phyloP scores from a whole-genome alignment of 2,888 invertebrate species.

The Tromatobia lineatoria region DNA sequence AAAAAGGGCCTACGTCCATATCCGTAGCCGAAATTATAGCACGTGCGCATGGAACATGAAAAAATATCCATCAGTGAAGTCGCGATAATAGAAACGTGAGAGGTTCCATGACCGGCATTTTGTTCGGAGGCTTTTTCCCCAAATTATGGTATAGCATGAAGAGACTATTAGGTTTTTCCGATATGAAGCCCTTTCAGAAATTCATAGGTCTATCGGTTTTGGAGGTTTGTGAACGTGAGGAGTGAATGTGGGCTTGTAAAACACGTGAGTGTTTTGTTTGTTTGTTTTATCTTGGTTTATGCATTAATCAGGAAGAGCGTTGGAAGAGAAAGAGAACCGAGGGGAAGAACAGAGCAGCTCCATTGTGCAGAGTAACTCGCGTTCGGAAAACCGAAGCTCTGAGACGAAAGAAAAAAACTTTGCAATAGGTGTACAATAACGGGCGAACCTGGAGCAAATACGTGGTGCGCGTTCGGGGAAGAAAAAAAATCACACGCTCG shows the following conservation, averaged over 20 bases:
- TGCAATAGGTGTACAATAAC: slow-evolving; percentile 31
- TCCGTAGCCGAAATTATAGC: not conserved
- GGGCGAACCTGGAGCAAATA: slow-evolving; percentile 32
- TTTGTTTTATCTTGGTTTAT: slow-evolving; percentile 29
- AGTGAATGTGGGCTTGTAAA: slow-evolving; percentile 21
- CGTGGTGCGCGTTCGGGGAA: slow-evolving; percentile 19
- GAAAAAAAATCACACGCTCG: slow-evolving; percentile 44
- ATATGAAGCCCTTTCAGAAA: slow-evolving; percentile 43
- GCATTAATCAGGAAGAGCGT: slow-evolving; percentile 58
- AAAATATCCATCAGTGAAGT: slow-evolving; percentile 55
- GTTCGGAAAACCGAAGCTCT: slow-evolving; percentile 57
- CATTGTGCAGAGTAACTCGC: slow-evolving; percentile 59
- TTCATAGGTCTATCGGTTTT: slow-evolving; percentile 38
- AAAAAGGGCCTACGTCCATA: not conserved
- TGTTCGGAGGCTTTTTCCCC: slow-evolving; percentile 30
- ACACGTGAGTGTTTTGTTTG: not conserved
- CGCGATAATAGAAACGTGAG: slow-evolving; percentile 29
- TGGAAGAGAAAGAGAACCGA: slow-evolving; percentile 32
- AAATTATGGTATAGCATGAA: slow-evolving; percentile 27
- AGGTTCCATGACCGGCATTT: slow-evolving; percentile 12
- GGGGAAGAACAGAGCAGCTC: slow-evolving; percentile 47
- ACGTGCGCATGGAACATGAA: slow-evolving; percentile 8
- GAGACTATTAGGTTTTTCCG: slow-evolving; percentile 29
- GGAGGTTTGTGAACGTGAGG: slow-evolving; percentile 31
- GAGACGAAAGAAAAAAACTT: slow-evolving; percentile 39